These are phyloP conservation scores for Martes martes DNA, from an alignment of 2,113 vertebrate genomes.

Conservation along the genomic window DNA sequence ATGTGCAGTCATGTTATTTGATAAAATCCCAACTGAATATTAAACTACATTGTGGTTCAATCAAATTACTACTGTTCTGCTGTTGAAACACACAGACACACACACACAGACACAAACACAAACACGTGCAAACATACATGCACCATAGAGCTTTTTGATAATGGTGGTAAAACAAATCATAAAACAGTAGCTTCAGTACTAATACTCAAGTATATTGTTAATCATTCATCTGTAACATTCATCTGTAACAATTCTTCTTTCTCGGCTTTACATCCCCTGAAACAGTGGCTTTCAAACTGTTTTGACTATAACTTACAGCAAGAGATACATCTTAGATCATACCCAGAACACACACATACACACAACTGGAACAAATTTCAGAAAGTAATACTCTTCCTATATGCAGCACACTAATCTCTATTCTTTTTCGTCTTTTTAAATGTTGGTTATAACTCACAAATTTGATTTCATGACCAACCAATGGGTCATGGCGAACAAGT, in stretches of 20 bases:
- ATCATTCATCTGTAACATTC: not conserved
- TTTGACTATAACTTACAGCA: not conserved
- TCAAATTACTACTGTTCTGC: conserved; percentile 24
- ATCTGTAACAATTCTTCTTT: not conserved
- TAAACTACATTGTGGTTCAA: conserved; percentile 41
- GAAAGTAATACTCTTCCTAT: not conserved
- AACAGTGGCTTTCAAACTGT: not conserved
- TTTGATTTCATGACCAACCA: conserved; percentile 1
- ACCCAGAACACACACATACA: not conserved
- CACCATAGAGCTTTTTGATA: not conserved
- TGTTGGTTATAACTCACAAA: not conserved
- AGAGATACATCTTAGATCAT: not conserved
- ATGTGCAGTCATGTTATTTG: conserved; percentile 52
- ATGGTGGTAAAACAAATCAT: not conserved
- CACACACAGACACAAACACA: not conserved
- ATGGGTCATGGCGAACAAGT: not conserved
- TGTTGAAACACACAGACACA: not conserved
- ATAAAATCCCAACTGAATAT: conserved; percentile 57
- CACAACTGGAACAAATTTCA: not conserved
- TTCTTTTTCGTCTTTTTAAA: not conserved
- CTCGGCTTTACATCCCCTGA: not conserved
- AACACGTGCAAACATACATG: not conserved
- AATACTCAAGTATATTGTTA: not conserved
- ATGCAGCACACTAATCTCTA: not conserved
- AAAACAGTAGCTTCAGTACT: not conserved